Base-by-base conservation (phyloP, 2,113 vertebrate genomes). In the Cyprinus carpio region DNA sequence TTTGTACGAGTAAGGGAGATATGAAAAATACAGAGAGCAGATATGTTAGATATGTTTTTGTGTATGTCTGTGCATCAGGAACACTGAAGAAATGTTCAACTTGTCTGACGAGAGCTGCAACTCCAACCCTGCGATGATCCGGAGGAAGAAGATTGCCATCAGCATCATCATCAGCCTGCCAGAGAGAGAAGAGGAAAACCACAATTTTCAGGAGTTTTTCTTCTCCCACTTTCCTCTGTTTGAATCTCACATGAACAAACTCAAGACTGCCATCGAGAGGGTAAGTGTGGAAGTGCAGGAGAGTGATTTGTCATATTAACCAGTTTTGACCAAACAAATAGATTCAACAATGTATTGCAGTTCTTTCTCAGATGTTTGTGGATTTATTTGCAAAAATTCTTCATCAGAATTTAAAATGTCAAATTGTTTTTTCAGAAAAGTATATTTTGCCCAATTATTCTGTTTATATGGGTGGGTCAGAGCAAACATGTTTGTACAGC, bases 221-320 rank as follows among this genome's bases (percentile, higher is more conserved):
- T 97, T 97, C 81, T 97, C 96, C 64, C 96, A 97, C 85, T 97
- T 97, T 71, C 96, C 96, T 29, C 90, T 97, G 75, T 95, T 97
- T 87, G 96, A 97, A 87, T 96, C 96, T 65, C 96, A 97, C 90
- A 95, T 97, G 95, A 96, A 96, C 93, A 96, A 95, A 87, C 92
- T 97, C 87, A 97, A 97, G 92, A 93, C 92, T 65, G 93, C 96
- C 67, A 94, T 97, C 86, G 96, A 97, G 92, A 96, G 96, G 95
- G 96, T 97, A 62, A 85, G 87, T 16, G 54, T 15, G 7, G 4
- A 20, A 58, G 12, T 20, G 18, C 27, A 9, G 34, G 4, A 7
- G 6, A 6, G 29, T 51, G 49, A 65, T 79, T 62, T 64, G 13
- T 62, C 60, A 1, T 31, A 37, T 4, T 46, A 60, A 75, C 9